Evolutionary conservation across 2,113 vertebrate genomes (phyloP).

Genomic region (Phrynocephalus versicolor): DNA sequence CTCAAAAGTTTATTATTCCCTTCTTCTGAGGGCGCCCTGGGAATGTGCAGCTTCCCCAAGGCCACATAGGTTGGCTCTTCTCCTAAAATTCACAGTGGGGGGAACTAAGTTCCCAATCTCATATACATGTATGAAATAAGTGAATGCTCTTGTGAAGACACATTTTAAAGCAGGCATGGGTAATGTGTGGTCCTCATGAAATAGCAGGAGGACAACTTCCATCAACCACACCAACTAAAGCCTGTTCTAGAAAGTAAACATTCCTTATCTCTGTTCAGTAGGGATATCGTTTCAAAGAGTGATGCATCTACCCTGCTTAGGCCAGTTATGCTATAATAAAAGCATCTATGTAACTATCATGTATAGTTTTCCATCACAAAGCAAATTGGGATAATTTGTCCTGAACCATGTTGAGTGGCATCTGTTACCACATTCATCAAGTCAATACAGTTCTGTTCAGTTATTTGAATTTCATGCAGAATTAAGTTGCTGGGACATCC

Average conservation of each 20-base stretch:
- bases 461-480: not conserved
- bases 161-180: not conserved
- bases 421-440: not conserved
- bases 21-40: no score
- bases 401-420: not conserved
- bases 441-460: not conserved
- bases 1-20: no score
- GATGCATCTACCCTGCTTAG: not conserved
- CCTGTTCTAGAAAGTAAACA: not conserved
- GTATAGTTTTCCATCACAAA: not conserved
- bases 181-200: not conserved
- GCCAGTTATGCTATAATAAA: not conserved
- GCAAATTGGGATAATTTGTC: not conserved
- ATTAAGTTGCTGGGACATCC: not conserved
- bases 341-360: not conserved
- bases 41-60: no score
- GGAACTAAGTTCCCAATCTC: not conserved
- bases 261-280: not conserved
- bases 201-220: not conserved
- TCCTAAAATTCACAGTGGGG: no score
- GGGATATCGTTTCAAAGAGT: not conserved
- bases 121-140: not conserved
- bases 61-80: no score
- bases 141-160: not conserved
- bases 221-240: no score